These are phyloP conservation scores for Aphaenogaster rudis DNA, from an alignment of 1,140 invertebrate genomes.

Conservation along the genomic window DNA sequence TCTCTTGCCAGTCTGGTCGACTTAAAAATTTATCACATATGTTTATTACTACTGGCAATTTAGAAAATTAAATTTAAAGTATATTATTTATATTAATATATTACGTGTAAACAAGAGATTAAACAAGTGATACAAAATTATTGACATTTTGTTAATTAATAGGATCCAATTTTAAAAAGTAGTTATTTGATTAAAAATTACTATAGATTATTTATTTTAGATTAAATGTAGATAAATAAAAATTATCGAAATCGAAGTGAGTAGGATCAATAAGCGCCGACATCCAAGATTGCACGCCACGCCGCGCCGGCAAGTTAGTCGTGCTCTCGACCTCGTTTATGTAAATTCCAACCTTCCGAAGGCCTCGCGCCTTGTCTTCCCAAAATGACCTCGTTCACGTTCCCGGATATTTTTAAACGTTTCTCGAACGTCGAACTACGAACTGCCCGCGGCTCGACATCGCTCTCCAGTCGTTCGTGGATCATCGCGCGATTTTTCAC, in stretches of 20 bases:
- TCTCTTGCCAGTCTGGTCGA: too few relatives aligned
- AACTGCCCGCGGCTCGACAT: conserved; percentile 4
- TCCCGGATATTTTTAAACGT: conserved; percentile 74
- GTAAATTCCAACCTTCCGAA: conserved; percentile 56
- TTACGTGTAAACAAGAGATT: not conserved
- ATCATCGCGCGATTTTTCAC: conserved; percentile 70
- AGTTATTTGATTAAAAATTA: not conserved
- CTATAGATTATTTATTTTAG: not conserved
- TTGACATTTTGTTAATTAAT: not conserved
- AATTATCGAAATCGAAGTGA: conserved; percentile 11
- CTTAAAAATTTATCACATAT: too few relatives aligned
- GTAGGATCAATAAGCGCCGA: not conserved
- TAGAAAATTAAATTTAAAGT: too few relatives aligned
- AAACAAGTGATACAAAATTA: not conserved
- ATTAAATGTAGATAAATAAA: not conserved
- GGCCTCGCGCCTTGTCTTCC: conserved; percentile 47
- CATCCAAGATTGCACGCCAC: not conserved
- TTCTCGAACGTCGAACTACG: conserved; percentile 46
- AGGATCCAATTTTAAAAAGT: not conserved
- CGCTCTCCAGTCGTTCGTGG: conserved; percentile 62
- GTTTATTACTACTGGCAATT: too few relatives aligned
- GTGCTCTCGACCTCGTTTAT: conserved; percentile 50
- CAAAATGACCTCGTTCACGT: conserved; percentile 69
- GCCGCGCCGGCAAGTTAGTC: conserved; percentile 8
- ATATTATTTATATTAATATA: not conserved